These are phyloP conservation scores for Muscicapa comitata DNA, from an alignment of 2,797 vertebrate genomes.

Conservation along the genomic window DNA sequence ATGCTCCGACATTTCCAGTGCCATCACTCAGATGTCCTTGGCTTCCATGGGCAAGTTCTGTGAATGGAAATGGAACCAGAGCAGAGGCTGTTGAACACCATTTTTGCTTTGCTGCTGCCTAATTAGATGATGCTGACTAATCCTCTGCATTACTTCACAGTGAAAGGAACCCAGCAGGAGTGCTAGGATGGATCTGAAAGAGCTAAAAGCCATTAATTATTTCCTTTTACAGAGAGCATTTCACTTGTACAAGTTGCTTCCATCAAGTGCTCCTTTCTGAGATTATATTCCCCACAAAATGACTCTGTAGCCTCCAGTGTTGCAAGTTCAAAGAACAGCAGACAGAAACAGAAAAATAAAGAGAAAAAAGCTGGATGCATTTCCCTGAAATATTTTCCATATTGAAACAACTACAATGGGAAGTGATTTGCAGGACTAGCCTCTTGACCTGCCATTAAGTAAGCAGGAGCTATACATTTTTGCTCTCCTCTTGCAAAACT, in stretches of 20 bases:
- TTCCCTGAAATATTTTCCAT: neutral
- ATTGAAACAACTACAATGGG: neutral
- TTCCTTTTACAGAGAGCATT: neutral
- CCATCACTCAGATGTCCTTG: neutral
- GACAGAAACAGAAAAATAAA: neutral
- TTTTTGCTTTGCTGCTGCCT: slow-evolving; percentile 31
- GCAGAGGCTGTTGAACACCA: neutral
- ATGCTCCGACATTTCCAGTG: neutral
- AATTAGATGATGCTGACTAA: slow-evolving; percentile 59
- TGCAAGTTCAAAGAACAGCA: neutral
- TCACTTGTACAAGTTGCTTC: neutral
- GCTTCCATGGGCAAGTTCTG: neutral
- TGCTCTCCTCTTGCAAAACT: neutral
- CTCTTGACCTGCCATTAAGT: neutral
- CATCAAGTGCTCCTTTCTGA: neutral
- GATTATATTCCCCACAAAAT: neutral
- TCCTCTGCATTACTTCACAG: neutral
- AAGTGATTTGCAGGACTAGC: neutral
- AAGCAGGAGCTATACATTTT: neutral
- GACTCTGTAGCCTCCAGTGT: neutral
- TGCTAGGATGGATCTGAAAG: neutral
- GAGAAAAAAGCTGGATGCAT: neutral
- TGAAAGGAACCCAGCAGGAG: slow-evolving; percentile 41
- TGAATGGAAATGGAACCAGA: slow-evolving; percentile 7
- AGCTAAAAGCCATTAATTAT: slow-evolving; percentile 40